Base-by-base conservation (phyloP, 92 coral and sea anemone genomes). In the Porites evermanni region DNA sequence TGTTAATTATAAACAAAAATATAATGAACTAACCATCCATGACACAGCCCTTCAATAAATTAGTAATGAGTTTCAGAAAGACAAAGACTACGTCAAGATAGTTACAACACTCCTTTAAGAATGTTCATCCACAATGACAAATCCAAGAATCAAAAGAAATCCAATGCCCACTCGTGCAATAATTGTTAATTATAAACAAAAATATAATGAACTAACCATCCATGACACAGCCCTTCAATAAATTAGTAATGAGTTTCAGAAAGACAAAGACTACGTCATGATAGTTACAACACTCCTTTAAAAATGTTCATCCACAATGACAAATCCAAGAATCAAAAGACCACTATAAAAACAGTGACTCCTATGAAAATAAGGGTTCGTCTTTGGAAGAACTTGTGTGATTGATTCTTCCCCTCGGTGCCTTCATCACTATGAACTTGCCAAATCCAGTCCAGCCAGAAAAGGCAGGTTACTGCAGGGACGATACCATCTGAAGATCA, bases 391-490 rank as follows among this genome's bases (percentile, higher is more conserved):
- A 67, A 21, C 23, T 10, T 14, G 44, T 32, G 44, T 32, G 44
- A 32, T 14, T 21, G 14, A 12, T 5, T 67, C 5, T 17, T 65
- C 44, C 12, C 16, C 19, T 44, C 6, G 17, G n/a, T 19, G 60
- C 47, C 38, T 53, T 4, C 60, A 10, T 64, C 71, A 64, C 23
- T 44, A 32, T 71, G 82, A 20, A 12, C 54, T 51, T 29, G 59
- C 54, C 71, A 8, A 63, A 56, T 68, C 71, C 53, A 61, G 26
- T 10, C 64, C 56, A 18, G 67, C 64, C 86, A 24, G 77, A 29
- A 38, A 29, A 18, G 77, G 21, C 68, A 38, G 24, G 66, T 38
- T 16, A 21, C 77, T 58, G 44, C 44, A 32, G 78, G 75, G 58
- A 63, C 8, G 38, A 52, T 2, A 64, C 63, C 70, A 7, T 63